phyloP scores from a whole-genome alignment of 2,888 invertebrate species.

The Nemapogon koenigi region DNA sequence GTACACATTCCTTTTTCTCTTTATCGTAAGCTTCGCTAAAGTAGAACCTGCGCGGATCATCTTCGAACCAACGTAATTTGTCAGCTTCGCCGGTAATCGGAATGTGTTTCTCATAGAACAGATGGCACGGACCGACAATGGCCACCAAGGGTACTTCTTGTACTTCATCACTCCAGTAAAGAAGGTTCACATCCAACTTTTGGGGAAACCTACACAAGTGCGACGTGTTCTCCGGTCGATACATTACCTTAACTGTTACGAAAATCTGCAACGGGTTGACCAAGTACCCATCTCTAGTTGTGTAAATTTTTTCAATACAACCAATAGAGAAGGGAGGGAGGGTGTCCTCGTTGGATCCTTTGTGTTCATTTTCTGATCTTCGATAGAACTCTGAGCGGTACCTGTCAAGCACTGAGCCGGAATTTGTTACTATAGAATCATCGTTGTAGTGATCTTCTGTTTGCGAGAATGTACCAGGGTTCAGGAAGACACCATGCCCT shows the following conservation, averaged over 20 bases:
- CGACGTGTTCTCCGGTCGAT: slow-evolving; percentile 43
- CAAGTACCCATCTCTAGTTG: slow-evolving; percentile 7
- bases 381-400: slow-evolving; percentile 13
- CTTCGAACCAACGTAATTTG: slow-evolving; percentile 26
- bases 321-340: slow-evolving; percentile 11
- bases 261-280: slow-evolving; percentile 27
- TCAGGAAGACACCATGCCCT: slow-evolving; percentile 12
- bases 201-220: slow-evolving; percentile 28
- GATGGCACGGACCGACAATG: slow-evolving; percentile 38
- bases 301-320: slow-evolving; percentile 6
- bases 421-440: neutral
- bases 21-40: slow-evolving; percentile 22
- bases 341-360: slow-evolving; percentile 16
- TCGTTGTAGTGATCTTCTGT: neutral
- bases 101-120: slow-evolving; percentile 36
- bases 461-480: slow-evolving; percentile 8
- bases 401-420: slow-evolving; percentile 5
- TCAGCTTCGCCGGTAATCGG: slow-evolving; percentile 20
- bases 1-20: neutral
- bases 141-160: slow-evolving; percentile 20
- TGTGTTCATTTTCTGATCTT: slow-evolving; percentile 4
- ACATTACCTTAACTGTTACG: slow-evolving; percentile 36
- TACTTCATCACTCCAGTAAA: slow-evolving; percentile 24
- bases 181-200: slow-evolving; percentile 23
- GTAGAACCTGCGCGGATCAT: slow-evolving; percentile 40